Evolutionary conservation across 2,888 invertebrate genomes (phyloP), one percentile per base, ranked within the genome.

Genomic region (Dusona sp.): DNA sequence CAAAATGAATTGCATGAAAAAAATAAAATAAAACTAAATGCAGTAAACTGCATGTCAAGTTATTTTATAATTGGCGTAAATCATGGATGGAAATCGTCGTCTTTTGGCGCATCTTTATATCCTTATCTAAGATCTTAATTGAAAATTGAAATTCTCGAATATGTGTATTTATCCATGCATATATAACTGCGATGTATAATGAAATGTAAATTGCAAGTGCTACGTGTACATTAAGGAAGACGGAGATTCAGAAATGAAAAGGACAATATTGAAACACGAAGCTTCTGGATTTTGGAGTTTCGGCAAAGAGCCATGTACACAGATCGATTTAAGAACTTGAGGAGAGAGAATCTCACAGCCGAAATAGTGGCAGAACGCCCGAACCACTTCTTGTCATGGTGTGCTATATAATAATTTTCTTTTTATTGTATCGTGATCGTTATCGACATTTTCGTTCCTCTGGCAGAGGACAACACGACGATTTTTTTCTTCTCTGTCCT

Each of bases 341-440:
- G 11, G 48, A 68, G 33, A 42, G 19, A 11, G 9, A 22, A 11
- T 19, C 9, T 11, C 19, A 33, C 7, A 29, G n/a, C 19, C 1
- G 29, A 16, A 64, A 48, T 67, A 75, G 84, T 84, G 82, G 83
- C 87, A 86, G 64, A 84, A 78, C 78, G 74, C 77, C 86, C 81
- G 89, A 89, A 90, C 90, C 89, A 90, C 91, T 87, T 42, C 86
- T 42, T 45, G 13, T 33, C 33, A 22, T 36, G 11, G 42, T 25
- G 78, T 80, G 85, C 89, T 84, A 87, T 16, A 19, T n/a, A 38
- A n/a, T 54, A 65, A 33, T 51, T 54, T 78, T 48, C 42, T 75
- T 92, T 92, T 91, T 91, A 92, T 93, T 91, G 92, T 93, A 92
- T 91, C 90, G 89, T 88, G 92, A 93, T 92, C 90, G 88, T 91